Conservation (phyloP, 2,797 vertebrate genomes). For the Gambusia yucatana region DNA sequence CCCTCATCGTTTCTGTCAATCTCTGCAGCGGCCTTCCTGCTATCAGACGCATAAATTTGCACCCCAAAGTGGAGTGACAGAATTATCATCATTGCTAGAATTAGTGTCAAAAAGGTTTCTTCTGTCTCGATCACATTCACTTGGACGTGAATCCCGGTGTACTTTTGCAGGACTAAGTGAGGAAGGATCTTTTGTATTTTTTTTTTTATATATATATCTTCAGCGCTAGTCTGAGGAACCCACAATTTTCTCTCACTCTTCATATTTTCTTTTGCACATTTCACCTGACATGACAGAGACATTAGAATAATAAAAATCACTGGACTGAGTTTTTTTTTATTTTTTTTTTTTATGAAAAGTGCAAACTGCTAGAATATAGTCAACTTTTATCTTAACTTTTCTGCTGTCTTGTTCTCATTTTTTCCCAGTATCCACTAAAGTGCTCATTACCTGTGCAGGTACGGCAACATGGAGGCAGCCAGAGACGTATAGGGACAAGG, state of each 20-base stretch:
- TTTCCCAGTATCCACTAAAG: constrained; percentile 28
- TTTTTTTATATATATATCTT: constrained; percentile 5
- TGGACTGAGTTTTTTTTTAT: neutral
- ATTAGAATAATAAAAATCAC: neutral
- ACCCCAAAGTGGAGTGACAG: constrained; percentile 14
- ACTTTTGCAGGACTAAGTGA: constrained; percentile 16
- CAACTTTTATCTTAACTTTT: constrained; percentile 14
- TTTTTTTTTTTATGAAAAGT: neutral
- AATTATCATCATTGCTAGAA: constrained; percentile 15
- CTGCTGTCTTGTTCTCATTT: constrained; percentile 8
- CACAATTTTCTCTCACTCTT: constrained; percentile 4
- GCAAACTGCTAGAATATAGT: neutral
- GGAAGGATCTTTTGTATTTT: constrained; percentile 11
- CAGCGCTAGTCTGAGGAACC: constrained; percentile 7
- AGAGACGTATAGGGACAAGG: constrained; percentile 13
- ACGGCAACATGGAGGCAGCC: constrained; percentile 26
- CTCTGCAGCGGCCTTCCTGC: neutral
- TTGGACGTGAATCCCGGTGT: constrained; percentile 9
- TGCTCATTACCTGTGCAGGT: constrained; percentile 7
- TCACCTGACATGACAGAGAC: constrained; percentile 14
- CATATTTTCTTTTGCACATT: constrained; percentile 6
- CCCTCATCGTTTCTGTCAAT: constrained; percentile 17
- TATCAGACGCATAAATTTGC: constrained; percentile 17
- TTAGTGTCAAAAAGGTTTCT: constrained; percentile 1
- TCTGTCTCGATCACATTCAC: constrained; percentile 17